Conservation (phyloP, 2,113 vertebrate species). For the Rana temporaria region DNA sequence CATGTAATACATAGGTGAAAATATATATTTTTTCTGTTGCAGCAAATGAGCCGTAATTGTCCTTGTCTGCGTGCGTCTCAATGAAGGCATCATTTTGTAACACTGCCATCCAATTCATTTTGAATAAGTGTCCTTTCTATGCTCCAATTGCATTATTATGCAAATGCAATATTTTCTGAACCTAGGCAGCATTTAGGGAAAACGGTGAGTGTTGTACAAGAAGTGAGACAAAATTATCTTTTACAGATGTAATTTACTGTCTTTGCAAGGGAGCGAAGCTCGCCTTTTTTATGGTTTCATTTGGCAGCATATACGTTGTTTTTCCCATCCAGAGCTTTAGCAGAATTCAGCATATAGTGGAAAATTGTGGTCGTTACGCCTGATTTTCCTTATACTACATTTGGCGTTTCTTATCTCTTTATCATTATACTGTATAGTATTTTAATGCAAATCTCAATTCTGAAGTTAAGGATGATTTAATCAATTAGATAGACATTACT, state of each 20-base stretch:
- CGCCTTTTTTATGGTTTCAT: neutral
- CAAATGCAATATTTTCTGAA: constrained; percentile 12
- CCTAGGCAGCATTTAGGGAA: neutral
- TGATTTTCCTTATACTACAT: too few relatives aligned
- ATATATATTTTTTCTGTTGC: neutral
- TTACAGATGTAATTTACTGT: neutral
- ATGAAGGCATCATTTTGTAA: neutral
- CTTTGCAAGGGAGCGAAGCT: neutral
- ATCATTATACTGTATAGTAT: too few relatives aligned
- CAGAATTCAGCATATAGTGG: too few relatives aligned
- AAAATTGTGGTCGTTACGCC: too few relatives aligned
- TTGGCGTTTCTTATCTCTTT: too few relatives aligned
- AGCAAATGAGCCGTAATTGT: constrained; percentile 16
- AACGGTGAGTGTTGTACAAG: neutral
- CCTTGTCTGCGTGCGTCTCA: neutral
- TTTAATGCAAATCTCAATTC: too few relatives aligned
- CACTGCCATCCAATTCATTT: neutral
- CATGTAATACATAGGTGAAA: neutral
- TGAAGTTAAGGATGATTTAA: too few relatives aligned
- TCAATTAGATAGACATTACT: too few relatives aligned
- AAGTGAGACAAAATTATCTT: neutral
- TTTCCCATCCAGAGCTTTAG: too few relatives aligned
- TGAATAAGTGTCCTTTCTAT: neutral
- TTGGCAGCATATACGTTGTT: too few relatives aligned
- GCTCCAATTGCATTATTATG: constrained; percentile 10